Base-by-base conservation (phyloP, 2,113 vertebrate species). In the Daubentonia madagascariensis region DNA sequence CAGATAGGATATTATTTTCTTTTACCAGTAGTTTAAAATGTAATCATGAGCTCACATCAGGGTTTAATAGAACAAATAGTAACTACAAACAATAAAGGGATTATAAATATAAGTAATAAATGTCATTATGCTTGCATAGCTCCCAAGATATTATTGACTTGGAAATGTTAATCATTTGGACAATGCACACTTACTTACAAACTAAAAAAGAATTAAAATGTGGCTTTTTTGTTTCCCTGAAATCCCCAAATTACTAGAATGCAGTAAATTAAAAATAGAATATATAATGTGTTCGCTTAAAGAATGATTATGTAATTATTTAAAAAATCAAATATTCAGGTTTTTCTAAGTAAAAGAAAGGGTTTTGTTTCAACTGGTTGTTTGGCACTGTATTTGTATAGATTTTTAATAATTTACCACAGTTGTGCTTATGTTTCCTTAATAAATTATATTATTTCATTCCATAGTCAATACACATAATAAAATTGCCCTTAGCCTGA, bases 101-200 rank as follows among this genome's bases (percentile, higher is more conserved):
- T 90, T 57, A 54, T 78, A 43, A 65, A 78, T 86, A n/a, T 78
- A n/a, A 87, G 81, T 89, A 86, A 54, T 18, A 78, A 95, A 83
- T 12, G 1, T 0, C 16, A 81, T 72, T 92, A 79, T 45, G 37
- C 63, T 83, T 23, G 35, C 48, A 90, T 68, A 94, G 9, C 4
- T 88, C 28, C 4, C 25, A 63, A 4, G 35, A 79, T 89, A 76
- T 80, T 70, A 48, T n/a, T 85, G 9, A 37, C n/a, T 70, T 80
- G 48, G 70, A 65, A 91, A 92, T 94, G 6, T 1, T 85, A 80
- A 48, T 70, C 45, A 65, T 96, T 76, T 95, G 37, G 5, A 68
- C 18, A 89, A 72, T 78, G 3, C 12, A 70, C 1, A 70, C 1
- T 11, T 35, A 92, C 4, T 45, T 79, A 57, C 20, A 95, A 68